Evolutionary conservation across 1,140 invertebrate species (phyloP).

Genomic region (Paramacrobiotus metropolitanus): DNA sequence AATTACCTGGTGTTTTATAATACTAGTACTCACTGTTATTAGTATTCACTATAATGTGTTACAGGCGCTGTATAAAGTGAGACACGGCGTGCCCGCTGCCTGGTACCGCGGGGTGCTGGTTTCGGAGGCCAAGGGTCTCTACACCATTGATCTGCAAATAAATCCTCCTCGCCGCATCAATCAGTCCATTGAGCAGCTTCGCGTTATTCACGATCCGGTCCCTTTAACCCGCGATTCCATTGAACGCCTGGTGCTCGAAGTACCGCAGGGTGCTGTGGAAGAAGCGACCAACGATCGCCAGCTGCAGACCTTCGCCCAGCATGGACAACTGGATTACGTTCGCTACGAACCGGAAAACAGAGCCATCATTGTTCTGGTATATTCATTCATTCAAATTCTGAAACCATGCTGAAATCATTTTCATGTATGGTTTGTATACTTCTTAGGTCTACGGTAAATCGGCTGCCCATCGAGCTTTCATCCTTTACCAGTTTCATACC

Average conservation of each 20-base stretch:
- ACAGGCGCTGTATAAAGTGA: neutral
- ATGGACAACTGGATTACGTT: neutral
- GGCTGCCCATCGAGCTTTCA: neutral
- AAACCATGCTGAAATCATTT: neutral
- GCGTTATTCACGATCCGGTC: neutral
- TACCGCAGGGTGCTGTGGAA: neutral
- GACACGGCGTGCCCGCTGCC: neutral
- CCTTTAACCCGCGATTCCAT: neutral
- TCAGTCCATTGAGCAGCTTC: neutral
- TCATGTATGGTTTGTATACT: neutral
- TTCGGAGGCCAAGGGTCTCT: neutral
- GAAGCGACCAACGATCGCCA: neutral
- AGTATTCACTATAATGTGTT: neutral
- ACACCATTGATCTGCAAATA: neutral
- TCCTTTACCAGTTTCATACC: neutral
- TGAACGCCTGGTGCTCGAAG: neutral
- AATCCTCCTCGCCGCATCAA: neutral
- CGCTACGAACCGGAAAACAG: neutral
- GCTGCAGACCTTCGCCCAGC: neutral
- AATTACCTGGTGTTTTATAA: neutral
- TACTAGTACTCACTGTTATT: neutral
- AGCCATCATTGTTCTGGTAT: neutral
- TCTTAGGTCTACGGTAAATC: neutral
- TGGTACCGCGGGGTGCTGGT: neutral
- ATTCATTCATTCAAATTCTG: neutral